Conservation (phyloP, 2,888 invertebrate genomes). For the Euphydryas editha region DNA sequence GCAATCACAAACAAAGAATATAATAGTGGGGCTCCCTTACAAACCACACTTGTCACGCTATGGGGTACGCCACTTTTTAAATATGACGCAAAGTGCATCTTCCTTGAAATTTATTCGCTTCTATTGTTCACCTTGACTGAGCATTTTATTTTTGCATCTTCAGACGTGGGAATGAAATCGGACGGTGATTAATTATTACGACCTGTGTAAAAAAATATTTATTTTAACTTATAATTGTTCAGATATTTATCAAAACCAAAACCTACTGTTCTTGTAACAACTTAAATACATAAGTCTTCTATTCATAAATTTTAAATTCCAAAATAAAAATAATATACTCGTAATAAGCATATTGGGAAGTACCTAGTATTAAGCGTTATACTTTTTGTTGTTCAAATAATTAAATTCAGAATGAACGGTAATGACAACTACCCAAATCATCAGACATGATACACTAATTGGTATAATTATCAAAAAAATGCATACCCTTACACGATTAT, state of each 20-base stretch:
- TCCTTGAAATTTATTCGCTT: constrained; percentile 37
- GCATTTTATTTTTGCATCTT: constrained; percentile 56
- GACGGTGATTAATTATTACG: constrained; percentile 11
- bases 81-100: constrained; percentile 60
- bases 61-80: constrained; percentile 60
- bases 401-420: constrained; percentile 31
- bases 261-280: neutral
- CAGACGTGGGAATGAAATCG: constrained; percentile 58
- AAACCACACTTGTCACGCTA: constrained; percentile 74
- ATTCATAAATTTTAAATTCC: no score
- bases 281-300: neutral
- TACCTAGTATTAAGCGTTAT: neutral
- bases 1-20: constrained; percentile 59
- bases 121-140: constrained; percentile 35
- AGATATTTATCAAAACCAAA: no score
- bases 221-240: constrained; percentile 6
- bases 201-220: constrained; percentile 6
- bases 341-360: neutral
- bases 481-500: constrained; percentile 65
- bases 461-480: constrained; percentile 63
- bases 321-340: no score
- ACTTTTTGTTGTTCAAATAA: neutral
- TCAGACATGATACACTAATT: constrained; percentile 58
- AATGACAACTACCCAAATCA: constrained; percentile 53
- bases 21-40: constrained; percentile 52